A percentile compares a stretch with the other conserved stretches of the same genome.
Conservation (phyloP, 2,888 invertebrate species). For the Caenorhabditis sp. region DNA sequence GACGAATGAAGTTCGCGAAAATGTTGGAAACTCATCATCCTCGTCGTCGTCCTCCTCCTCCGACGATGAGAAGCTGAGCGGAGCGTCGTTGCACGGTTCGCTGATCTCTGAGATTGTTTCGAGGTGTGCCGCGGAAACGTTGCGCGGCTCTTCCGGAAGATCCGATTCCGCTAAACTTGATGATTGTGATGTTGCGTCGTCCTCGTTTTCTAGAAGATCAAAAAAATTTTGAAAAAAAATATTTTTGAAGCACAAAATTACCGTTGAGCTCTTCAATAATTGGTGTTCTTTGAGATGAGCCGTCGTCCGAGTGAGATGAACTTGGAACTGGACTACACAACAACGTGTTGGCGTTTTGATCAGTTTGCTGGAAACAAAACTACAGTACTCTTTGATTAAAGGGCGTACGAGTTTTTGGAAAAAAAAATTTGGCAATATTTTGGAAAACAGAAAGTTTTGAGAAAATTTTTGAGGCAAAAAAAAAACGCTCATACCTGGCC, state of each 20-base stretch:
- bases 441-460: too few relatives aligned
- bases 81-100: constrained; percentile 28
- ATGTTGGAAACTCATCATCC: neutral
- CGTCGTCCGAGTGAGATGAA: constrained; percentile 45
- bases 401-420: too few relatives aligned
- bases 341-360: constrained; percentile 44
- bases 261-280: constrained; percentile 51
- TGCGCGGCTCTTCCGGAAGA: constrained; percentile 32
- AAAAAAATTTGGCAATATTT: too few relatives aligned
- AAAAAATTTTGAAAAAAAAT: constrained; percentile 5
- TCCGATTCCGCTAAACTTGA: constrained; percentile 40
- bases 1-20: constrained; percentile 32
- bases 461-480: too few relatives aligned
- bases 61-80: constrained; percentile 34
- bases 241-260: too few relatives aligned
- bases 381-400: too few relatives aligned
- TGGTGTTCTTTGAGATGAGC: constrained; percentile 46
- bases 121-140: constrained; percentile 18
- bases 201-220: constrained; percentile 17
- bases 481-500: too few relatives aligned
- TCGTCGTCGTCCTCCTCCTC: constrained; percentile 35
- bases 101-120: constrained; percentile 38
- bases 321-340: constrained; percentile 42
- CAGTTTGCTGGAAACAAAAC: too few relatives aligned
- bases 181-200: constrained; percentile 40